Conservation (phyloP, 2,888 invertebrate species). For the Cephus sareptanus region DNA sequence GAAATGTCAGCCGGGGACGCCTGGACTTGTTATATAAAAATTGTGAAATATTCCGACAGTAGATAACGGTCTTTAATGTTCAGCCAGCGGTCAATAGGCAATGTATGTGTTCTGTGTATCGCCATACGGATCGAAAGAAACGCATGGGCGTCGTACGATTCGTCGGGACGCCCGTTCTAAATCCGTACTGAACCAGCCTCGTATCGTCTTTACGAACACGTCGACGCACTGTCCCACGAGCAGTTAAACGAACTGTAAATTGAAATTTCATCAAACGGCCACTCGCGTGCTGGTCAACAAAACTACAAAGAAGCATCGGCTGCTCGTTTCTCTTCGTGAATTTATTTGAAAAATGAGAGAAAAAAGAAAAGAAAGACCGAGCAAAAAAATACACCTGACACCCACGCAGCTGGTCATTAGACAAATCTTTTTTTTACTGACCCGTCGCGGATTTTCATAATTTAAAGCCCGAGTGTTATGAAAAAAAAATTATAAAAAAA, state of each 20-base stretch:
- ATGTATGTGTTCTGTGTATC: neutral
- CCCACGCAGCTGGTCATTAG: neutral
- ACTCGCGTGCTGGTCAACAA: neutral
- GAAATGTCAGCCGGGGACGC: neutral
- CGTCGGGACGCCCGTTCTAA: conserved; percentile 14
- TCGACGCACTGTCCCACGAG: conserved; percentile 14
- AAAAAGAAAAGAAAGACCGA: neutral
- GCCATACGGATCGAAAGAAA: conserved; percentile 4
- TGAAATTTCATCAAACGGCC: conserved; percentile 8
- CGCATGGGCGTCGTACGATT: neutral
- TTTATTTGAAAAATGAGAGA: conserved; percentile 4
- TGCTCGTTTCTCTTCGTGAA: neutral
- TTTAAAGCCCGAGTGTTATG: neutral
- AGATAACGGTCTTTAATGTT: neutral
- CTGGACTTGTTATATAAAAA: neutral
- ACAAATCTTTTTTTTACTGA: neutral
- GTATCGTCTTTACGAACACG: conserved; percentile 9
- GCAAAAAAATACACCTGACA: neutral
- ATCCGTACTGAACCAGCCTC: conserved; percentile 11
- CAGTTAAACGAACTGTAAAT: conserved; percentile 9
- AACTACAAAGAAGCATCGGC: neutral
- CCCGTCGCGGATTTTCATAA: neutral
- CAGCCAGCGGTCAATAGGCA: neutral
- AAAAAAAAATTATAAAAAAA: neutral
- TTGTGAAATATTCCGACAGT: neutral